A percentile compares a stretch with the other conserved stretches of the same genome.
Evolutionary conservation across 2,888 invertebrate species (phyloP).

Genomic region (Lithophane ornitopus): DNA sequence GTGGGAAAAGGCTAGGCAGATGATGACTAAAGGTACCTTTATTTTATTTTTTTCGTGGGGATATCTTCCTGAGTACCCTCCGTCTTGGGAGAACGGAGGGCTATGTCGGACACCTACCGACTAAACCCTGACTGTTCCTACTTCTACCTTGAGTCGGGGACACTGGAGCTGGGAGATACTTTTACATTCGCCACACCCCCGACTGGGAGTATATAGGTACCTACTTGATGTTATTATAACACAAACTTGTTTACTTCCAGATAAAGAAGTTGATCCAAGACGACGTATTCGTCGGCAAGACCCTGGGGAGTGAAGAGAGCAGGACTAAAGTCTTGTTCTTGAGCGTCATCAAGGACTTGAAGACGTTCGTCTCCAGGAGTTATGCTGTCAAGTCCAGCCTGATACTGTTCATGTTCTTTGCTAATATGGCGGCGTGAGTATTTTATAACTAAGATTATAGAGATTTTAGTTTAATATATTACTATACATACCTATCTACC

Average conservation of each 20-base stretch:
- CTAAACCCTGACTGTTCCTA: too few species aligned
- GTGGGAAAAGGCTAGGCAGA: too few species aligned
- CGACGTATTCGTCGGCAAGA: conserved; percentile 80
- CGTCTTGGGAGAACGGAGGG: too few species aligned
- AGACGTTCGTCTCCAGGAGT: conserved; percentile 82
- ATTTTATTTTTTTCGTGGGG: too few species aligned
- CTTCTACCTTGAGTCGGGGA: too few species aligned
- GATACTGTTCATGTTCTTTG: conserved; percentile 86
- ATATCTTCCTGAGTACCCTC: too few species aligned
- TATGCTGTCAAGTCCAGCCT: conserved; percentile 84
- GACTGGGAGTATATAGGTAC: too few species aligned
- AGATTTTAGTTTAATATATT: background rate
- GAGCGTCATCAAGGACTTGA: conserved; percentile 83
- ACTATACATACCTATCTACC: too few species aligned
- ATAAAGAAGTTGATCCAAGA: conserved; percentile 85
- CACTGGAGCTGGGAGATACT: too few species aligned
- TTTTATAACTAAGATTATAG: background rate
- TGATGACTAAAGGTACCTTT: background rate
- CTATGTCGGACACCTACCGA: too few species aligned
- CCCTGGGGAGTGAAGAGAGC: conserved; percentile 78
- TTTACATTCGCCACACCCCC: too few species aligned
- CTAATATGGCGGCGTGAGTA: conserved; percentile 89
- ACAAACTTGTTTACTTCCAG: conserved; percentile 66
- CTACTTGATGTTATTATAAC: background rate
- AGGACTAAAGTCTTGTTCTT: conserved; percentile 82